phyloP scores from a whole-genome alignment of 2,888 invertebrate genomes.

The Aphrophora alni region DNA sequence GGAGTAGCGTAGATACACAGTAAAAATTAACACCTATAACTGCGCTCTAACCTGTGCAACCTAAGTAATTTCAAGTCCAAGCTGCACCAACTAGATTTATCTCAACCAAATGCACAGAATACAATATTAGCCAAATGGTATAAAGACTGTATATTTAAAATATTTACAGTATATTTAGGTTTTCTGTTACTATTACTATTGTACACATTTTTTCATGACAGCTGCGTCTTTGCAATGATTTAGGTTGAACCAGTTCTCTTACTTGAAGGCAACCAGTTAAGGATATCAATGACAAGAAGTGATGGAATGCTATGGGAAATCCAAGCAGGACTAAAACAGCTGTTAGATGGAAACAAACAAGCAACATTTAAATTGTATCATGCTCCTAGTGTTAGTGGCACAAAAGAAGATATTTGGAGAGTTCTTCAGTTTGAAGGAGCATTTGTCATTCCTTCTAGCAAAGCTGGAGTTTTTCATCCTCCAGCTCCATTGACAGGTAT shows the following conservation, averaged over 20 bases:
- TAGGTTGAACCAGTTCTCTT: constrained; percentile 50
- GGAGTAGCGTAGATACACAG: too few species aligned
- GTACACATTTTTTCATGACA: neutral
- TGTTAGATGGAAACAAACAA: constrained; percentile 49
- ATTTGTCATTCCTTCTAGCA: constrained; percentile 50
- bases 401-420: constrained; percentile 48
- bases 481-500: constrained; percentile 47
- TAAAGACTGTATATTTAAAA: too few species aligned
- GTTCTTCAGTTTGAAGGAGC: constrained; percentile 52
- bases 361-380: constrained; percentile 49
- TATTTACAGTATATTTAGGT: too few species aligned
- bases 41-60: too few species aligned
- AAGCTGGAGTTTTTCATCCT: constrained; percentile 50
- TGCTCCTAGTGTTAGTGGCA: constrained; percentile 45
- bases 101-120: too few species aligned
- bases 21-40: too few species aligned
- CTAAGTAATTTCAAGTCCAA: too few species aligned
- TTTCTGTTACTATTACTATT: too few species aligned
- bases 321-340: constrained; percentile 44
- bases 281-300: constrained; percentile 48
- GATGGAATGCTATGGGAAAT: constrained; percentile 51
- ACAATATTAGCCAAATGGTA: too few species aligned
- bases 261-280: constrained; percentile 46
- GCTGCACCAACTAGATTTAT: too few species aligned
- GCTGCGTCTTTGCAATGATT: neutral